phyloP scores from a whole-genome alignment of 2,888 invertebrate species.

The Ectemnius cavifrons region DNA sequence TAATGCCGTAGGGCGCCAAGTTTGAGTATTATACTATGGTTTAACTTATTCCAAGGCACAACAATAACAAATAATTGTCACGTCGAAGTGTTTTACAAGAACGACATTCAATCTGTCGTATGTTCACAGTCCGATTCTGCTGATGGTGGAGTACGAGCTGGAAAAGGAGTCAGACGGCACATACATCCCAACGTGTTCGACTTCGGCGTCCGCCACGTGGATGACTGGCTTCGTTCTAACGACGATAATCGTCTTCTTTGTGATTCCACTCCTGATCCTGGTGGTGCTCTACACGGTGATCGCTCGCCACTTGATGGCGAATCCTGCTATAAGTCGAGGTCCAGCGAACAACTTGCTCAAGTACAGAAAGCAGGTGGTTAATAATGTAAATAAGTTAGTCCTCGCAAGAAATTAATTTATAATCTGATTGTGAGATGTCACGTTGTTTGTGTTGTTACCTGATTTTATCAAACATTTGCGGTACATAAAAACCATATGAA shows the following conservation, averaged over 20 bases:
- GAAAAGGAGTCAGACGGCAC: constrained; percentile 87
- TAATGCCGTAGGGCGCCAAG: too few species aligned
- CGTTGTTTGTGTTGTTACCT: too few species aligned
- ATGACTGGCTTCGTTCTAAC: constrained; percentile 88
- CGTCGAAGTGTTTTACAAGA: too few species aligned
- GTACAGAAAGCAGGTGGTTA: constrained; percentile 83
- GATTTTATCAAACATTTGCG: too few species aligned
- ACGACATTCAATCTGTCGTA: too few species aligned
- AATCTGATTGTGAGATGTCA: too few species aligned
- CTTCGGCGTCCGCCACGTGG: constrained; percentile 87
- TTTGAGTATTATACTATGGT: too few species aligned
- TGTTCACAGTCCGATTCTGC: constrained; percentile 86
- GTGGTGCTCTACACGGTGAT: constrained; percentile 91
- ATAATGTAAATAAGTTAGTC: too few species aligned
- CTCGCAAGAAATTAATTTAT: too few species aligned
- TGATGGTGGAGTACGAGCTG: constrained; percentile 87
- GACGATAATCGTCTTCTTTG: constrained; percentile 90
- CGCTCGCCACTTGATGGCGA: constrained; percentile 90
- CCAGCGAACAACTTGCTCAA: constrained; percentile 82
- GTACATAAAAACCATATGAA: too few species aligned
- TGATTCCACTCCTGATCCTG: constrained; percentile 89
- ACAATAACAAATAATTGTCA: too few species aligned
- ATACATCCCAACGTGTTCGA: constrained; percentile 86
- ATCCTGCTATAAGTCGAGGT: constrained; percentile 85
- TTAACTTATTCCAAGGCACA: too few species aligned